Base-by-base conservation (phyloP, 2,888 invertebrate genomes). In the Troides helena region DNA sequence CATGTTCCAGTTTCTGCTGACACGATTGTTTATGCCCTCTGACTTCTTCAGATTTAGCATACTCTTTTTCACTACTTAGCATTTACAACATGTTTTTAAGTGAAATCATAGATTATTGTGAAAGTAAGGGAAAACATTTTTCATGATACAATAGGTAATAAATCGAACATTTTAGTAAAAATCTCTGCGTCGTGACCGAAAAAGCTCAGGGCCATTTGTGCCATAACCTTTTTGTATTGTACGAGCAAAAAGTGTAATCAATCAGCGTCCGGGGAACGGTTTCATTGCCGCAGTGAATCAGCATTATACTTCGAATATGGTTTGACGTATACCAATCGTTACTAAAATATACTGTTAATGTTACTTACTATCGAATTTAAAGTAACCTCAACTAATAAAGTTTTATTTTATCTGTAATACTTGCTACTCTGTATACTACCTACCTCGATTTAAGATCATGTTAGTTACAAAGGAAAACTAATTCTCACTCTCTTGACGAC, bases 221-320 rank as follows among this genome's bases (percentile, higher is more conserved):
- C 65, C 59, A 23, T 59, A 66, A 59, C 66, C 66, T 62, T 70
- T 59, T 66, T 66, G 62, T 57, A 66, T 46, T 30, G 18, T 58
- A 57, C 14, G 62, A 63, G 50, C 46, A 66, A 57, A 46, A 64
- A 58, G 14, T 43, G 58, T 66, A 66, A 70, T 70, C 69, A 70
- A 70, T 70, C 69, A 62, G 21, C 46, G 69, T 66, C 59, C 17
- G 50, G 36, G 23, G 8, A 59, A 58, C 62, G 53, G 53, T 53
- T 59, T 66, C 50, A 62, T 66, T 70, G 69, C 66, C 53, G 62
- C 21, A 62, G 66, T 70, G 23, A 70, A 57, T 63, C 50, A 63
- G 63, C 46, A 23, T 63, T 67, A 57, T 25, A 64, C 25, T 69
- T 65, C 21, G 46, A 62, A 46, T 65, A 8, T 46, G 57, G 65